These are phyloP conservation scores for Tapirus terrestris DNA, from an alignment of 2,113 vertebrate species.

Conservation along the genomic window DNA sequence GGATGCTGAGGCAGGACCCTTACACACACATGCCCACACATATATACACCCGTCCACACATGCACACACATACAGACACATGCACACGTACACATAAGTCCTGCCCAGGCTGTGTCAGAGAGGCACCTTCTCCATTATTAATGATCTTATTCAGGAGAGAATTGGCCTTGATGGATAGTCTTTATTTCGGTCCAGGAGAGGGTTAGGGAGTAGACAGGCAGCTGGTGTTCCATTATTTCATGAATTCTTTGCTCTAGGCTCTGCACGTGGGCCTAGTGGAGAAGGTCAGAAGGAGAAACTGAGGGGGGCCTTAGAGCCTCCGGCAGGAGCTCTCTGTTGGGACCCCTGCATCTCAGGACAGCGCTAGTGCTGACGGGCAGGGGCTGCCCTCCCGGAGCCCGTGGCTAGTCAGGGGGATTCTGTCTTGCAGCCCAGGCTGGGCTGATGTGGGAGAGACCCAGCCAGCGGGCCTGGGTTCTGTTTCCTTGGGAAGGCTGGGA, in stretches of 20 bases:
- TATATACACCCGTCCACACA: accelerated
- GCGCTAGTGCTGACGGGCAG: no score
- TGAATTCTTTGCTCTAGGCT: background rate
- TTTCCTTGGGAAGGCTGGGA: background rate
- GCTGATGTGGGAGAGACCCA: background rate
- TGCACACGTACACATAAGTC: accelerated
- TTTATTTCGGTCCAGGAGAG: background rate
- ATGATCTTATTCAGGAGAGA: slow-evolving; percentile 12
- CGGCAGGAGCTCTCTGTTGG: background rate
- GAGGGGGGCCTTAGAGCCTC: background rate
- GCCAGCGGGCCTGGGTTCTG: background rate
- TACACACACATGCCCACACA: accelerated
- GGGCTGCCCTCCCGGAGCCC: accelerated
- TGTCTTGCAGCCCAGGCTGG: background rate
- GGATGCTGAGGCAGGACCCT: background rate
- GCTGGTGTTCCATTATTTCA: background rate
- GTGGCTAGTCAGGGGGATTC: accelerated
- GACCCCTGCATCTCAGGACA: accelerated
- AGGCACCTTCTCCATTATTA: slow-evolving; percentile 16
- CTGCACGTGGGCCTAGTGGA: accelerated
- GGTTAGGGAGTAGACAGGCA: accelerated
- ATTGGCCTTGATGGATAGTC: slow-evolving; percentile 6
- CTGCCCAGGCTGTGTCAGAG: background rate
- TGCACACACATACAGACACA: accelerated
- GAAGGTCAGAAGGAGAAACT: background rate